Conservation (phyloP, 2,888 invertebrate genomes). For the Salticus scenicus region DNA sequence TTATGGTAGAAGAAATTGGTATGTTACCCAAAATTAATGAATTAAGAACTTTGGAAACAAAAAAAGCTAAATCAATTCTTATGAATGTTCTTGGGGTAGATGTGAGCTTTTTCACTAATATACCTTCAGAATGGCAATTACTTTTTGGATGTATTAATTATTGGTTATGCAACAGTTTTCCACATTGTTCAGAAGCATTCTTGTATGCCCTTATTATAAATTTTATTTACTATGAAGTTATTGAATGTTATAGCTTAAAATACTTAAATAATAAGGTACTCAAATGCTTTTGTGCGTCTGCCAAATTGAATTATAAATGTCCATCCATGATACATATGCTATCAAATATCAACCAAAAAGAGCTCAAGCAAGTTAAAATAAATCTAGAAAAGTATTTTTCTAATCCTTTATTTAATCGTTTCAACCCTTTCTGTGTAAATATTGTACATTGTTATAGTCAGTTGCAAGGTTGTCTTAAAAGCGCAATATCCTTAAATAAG, state of each 20-base stretch:
- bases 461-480: slow-evolving; percentile 74
- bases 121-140: slow-evolving; percentile 42
- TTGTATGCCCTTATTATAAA: slow-evolving; percentile 43
- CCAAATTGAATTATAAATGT: background rate
- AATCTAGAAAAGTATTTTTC: slow-evolving; percentile 71
- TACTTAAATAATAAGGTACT: no score
- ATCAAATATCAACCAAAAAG: slow-evolving; percentile 1
- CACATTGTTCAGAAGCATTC: slow-evolving; percentile 33
- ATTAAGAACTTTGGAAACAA: slow-evolving; percentile 13
- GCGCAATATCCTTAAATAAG: slow-evolving; percentile 74
- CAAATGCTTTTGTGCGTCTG: background rate
- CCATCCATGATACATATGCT: background rate
- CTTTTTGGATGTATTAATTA: slow-evolving; percentile 33
- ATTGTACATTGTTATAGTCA: slow-evolving; percentile 75
- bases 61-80: background rate
- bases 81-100: slow-evolving; percentile 11
- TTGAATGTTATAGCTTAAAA: background rate
- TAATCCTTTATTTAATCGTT: slow-evolving; percentile 68
- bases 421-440: slow-evolving; percentile 70
- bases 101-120: background rate
- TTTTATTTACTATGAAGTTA: slow-evolving; percentile 42
- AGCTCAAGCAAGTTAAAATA: slow-evolving; percentile 28
- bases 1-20: background rate
- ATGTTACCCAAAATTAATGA: slow-evolving; percentile 27
- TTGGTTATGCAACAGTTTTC: slow-evolving; percentile 35